Evolutionary conservation across 92 coral and sea anemone genomes (phyloP).

Genomic region (Plumapathes pennacea): DNA sequence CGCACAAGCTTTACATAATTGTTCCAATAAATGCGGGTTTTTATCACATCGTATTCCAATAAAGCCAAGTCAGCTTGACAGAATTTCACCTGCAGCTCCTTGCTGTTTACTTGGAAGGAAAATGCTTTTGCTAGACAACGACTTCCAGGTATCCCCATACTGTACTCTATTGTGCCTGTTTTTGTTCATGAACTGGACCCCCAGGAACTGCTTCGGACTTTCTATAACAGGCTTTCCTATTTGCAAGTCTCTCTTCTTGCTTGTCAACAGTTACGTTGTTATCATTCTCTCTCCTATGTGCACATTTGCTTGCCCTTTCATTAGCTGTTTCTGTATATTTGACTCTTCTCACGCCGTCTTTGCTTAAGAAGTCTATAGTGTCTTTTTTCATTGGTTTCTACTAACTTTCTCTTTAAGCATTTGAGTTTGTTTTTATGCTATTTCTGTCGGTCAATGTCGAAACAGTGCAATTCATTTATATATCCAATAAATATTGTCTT

Average conservation of each 20-base stretch:
- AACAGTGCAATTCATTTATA: constrained; percentile 28
- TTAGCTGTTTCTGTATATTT: not conserved
- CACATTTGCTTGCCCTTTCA: not conserved
- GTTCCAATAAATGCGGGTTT: no score
- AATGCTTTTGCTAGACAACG: no score
- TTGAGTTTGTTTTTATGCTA: constrained; percentile 8
- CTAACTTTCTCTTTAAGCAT: constrained; percentile 16
- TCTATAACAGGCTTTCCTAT: not conserved
- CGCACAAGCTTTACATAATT: no score
- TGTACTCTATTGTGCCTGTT: constrained; percentile 29
- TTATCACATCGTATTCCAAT: no score
- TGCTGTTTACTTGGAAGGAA: no score
- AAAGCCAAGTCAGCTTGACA: no score
- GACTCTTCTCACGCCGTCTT: not conserved
- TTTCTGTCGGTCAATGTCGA: constrained; percentile 12
- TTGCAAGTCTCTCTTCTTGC: not conserved
- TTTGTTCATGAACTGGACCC: constrained; percentile 19
- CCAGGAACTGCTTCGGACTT: constrained; percentile 1
- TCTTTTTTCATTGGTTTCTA: constrained; percentile 11
- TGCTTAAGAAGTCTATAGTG: constrained; percentile 14
- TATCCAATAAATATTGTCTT: constrained; percentile 15
- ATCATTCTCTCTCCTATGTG: not conserved
- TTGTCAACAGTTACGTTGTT: not conserved
- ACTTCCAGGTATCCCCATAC: no score
- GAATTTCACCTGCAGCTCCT: no score